Percentiles rank a stretch among this genome's conserved stretches.
Conservation (phyloP, 2,797 vertebrate genomes). For the Rhinophrynus dorsalis region DNA sequence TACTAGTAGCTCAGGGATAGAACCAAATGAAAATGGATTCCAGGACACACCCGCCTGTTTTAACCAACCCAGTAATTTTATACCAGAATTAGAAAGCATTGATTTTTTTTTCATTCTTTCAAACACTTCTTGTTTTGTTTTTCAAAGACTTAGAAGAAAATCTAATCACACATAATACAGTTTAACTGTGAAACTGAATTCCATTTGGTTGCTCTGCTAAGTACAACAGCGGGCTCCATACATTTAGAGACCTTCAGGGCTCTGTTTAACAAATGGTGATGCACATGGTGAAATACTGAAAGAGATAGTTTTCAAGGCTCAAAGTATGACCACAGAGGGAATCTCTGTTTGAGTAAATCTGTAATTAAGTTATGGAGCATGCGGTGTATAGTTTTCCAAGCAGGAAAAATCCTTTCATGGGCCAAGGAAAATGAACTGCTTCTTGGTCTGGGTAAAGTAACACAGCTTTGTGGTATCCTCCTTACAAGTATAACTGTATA, state of each 20-base stretch:
- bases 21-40: not conserved
- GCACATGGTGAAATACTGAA: conserved; percentile 27
- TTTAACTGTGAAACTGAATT: not conserved
- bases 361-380: conserved; percentile 15
- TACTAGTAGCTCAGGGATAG: not conserved
- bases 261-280: not conserved
- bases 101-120: not conserved
- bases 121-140: not conserved
- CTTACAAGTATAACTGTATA: too few relatives aligned
- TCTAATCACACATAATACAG: too few relatives aligned
- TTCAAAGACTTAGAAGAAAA: too few relatives aligned
- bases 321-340: not conserved
- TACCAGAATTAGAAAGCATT: not conserved
- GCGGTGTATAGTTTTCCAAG: not conserved
- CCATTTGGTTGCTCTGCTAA: not conserved
- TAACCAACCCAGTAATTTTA: conserved; percentile 4
- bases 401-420: not conserved
- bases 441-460: not conserved
- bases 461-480: not conserved
- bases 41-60: conserved; percentile 5
- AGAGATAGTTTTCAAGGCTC: conserved; percentile 20
- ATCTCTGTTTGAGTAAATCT: conserved; percentile 4
- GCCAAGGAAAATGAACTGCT: not conserved
- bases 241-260: not conserved
- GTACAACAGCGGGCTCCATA: not conserved